Evolutionary conservation across 2,888 invertebrate species (phyloP).

Genomic region (Eucera pruinosa): DNA sequence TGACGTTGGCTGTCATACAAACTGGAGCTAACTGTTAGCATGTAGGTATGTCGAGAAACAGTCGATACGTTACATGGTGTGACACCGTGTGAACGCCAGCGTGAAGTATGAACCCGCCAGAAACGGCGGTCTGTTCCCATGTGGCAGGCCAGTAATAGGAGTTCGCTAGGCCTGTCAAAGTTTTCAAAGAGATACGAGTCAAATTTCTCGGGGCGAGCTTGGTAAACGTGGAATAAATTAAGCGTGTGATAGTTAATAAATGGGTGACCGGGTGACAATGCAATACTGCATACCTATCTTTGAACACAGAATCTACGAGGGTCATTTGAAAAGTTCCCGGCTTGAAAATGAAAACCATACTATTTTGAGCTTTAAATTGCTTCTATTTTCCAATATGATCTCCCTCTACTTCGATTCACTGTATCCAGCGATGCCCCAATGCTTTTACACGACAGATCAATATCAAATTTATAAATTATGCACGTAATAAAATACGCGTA

Average conservation of each 20-base stretch:
- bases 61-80: constrained; percentile 80
- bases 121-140: constrained; percentile 72
- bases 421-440: too few relatives aligned
- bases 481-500: too few relatives aligned
- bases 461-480: too few relatives aligned
- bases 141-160: constrained; percentile 73
- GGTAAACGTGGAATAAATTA: constrained; percentile 68
- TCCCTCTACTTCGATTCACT: too few relatives aligned
- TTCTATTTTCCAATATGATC: too few relatives aligned
- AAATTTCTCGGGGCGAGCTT: constrained; percentile 66
- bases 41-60: constrained; percentile 75
- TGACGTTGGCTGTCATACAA: constrained; percentile 68
- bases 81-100: constrained; percentile 73
- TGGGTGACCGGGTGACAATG: neutral
- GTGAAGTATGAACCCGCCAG: constrained; percentile 71
- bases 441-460: too few relatives aligned
- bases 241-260: constrained; percentile 14
- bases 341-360: too few relatives aligned
- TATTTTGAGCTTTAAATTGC: too few relatives aligned
- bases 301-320: neutral
- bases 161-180: constrained; percentile 70
- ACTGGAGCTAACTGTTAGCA: constrained; percentile 76
- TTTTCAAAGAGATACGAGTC: constrained; percentile 75
- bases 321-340: too few relatives aligned
- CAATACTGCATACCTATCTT: neutral